Percentiles rank a stretch among this genome's conserved stretches.
phyloP scores from a whole-genome alignment of 2,888 invertebrate genomes.

The Cheilosia vernalis region DNA sequence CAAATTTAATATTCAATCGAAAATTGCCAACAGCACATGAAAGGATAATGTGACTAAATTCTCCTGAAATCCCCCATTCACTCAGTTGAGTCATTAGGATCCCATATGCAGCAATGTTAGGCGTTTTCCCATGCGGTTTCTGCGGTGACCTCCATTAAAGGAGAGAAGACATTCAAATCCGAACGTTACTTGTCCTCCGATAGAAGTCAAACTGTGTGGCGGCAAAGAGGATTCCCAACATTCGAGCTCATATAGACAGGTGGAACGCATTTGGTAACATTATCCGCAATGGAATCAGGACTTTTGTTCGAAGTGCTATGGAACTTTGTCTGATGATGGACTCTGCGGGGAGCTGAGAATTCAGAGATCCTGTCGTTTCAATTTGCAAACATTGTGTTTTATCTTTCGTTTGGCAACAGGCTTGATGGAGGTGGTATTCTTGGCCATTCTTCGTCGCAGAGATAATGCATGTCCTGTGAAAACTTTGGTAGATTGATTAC shows the following conservation, averaged over 20 bases:
- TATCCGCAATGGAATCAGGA: constrained; percentile 46
- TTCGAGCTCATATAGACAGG: not conserved
- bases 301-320: constrained; percentile 39
- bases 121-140: constrained; percentile 17
- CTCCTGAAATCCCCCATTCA: not conserved
- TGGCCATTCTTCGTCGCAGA: constrained; percentile 6
- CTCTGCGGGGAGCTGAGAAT: constrained; percentile 11
- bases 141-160: constrained; percentile 27
- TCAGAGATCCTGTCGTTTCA: constrained; percentile 27
- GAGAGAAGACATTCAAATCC: constrained; percentile 45
- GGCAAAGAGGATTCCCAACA: constrained; percentile 5
- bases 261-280: constrained; percentile 31
- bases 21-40: constrained; percentile 66
- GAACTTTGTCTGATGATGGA: constrained; percentile 17
- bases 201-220: constrained; percentile 19
- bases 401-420: constrained; percentile 20
- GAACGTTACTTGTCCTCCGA: constrained; percentile 32
- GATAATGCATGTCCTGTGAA: constrained; percentile 51
- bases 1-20: constrained; percentile 67
- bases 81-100: constrained; percentile 28
- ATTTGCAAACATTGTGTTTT: constrained; percentile 21
- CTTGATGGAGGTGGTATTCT: not conserved
- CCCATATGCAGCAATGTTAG: not conserved
- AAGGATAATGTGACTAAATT: constrained; percentile 46
- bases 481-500: constrained; percentile 60